phyloP scores from a whole-genome alignment of 1,140 invertebrate genomes.

The Meteorus sp. region DNA sequence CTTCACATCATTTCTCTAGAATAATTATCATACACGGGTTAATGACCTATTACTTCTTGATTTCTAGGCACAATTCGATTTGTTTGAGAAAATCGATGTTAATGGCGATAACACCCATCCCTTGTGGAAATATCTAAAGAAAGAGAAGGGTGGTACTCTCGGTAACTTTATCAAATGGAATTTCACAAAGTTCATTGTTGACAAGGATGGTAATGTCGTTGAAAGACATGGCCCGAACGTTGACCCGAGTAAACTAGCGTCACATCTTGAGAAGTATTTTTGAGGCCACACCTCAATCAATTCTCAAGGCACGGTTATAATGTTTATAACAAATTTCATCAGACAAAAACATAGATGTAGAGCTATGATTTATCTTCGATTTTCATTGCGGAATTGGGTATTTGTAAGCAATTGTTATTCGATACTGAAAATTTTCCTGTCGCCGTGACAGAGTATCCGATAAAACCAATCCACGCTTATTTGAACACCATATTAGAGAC shows the following conservation, averaged over 20 bases:
- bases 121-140: constrained; percentile 86
- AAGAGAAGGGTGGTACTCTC: constrained; percentile 76
- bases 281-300: constrained; percentile 43
- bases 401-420: too few relatives aligned
- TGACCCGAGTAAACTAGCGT: constrained; percentile 71
- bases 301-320: constrained; percentile 21
- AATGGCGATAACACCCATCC: constrained; percentile 87
- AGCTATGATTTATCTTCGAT: too few relatives aligned
- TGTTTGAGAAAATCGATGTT: constrained; percentile 81
- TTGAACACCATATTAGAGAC: too few relatives aligned
- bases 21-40: neutral
- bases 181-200: constrained; percentile 94
- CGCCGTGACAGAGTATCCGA: too few relatives aligned
- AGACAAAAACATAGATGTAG: too few relatives aligned
- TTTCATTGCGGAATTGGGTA: too few relatives aligned
- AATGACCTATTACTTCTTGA: neutral
- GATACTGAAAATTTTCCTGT: too few relatives aligned
- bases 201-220: constrained; percentile 86
- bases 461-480: too few relatives aligned
- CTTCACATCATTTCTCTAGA: neutral
- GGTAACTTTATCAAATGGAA: constrained; percentile 95
- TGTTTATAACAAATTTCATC: too few relatives aligned
- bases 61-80: constrained; percentile 51
- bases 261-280: constrained; percentile 70
- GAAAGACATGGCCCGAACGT: constrained; percentile 82